Percentiles rank a stretch among this genome's conserved stretches.
Conservation (phyloP, 2,797 vertebrate genomes). For the Arnoldichthys spilopterus region DNA sequence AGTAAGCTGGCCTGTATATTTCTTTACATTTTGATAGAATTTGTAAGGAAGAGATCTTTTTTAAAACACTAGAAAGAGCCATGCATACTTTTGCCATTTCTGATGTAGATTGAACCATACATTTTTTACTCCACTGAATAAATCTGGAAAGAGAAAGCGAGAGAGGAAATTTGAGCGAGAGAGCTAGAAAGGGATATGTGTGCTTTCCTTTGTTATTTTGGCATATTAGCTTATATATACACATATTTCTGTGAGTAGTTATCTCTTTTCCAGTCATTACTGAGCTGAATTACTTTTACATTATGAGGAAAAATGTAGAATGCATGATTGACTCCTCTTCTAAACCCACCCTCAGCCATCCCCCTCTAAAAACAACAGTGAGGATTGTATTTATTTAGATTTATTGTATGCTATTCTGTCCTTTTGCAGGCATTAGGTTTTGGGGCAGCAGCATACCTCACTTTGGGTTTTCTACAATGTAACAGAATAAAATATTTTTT, state of each 20-base stretch:
- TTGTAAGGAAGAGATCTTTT: no score
- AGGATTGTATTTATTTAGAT: not conserved
- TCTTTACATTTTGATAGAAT: no score
- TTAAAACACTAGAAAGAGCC: no score
- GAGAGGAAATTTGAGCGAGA: not conserved
- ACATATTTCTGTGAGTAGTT: not conserved
- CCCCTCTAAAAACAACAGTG: not conserved
- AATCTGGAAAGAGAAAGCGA: no score
- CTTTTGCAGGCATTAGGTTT: not conserved
- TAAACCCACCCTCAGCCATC: not conserved
- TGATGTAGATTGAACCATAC: no score
- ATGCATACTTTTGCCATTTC: no score
- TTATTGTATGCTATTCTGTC: conserved; percentile 18
- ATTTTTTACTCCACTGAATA: no score
- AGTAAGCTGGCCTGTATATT: no score
- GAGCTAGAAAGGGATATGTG: no score
- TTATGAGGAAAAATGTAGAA: conserved; percentile 5
- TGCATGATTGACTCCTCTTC: no score
- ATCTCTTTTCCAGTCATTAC: conserved; percentile 1
- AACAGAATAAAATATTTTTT: not conserved
- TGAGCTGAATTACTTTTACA: conserved; percentile 4
- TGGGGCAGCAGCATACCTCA: not conserved
- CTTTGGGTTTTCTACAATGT: not conserved
- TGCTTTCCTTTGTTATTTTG: conserved; percentile 16
- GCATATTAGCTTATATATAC: not conserved